Evolutionary conservation across 1,140 invertebrate species (phyloP), one percentile per base, ranked within the genome.

Genomic region (Holotrichia oblita): DNA sequence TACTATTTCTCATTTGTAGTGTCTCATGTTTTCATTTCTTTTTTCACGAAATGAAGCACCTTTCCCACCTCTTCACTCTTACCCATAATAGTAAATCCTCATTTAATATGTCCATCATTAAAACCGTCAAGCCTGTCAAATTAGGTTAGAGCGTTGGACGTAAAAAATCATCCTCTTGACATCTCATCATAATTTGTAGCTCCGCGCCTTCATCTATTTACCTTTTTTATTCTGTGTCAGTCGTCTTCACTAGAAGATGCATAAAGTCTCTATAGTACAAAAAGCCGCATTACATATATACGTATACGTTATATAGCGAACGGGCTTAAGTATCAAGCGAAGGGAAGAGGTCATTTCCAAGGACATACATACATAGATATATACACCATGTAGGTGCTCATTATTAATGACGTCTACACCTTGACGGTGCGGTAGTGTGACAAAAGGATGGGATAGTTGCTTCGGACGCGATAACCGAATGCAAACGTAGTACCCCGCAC

Each of bases 351-450:
- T 48, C 44, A 48, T 48, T n/a, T n/a, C n/a, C 44, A 3, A 48
- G 44, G 44, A 48, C 6, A 48, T 48, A n/a, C n/a, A n/a, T n/a
- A n/a, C n/a, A n/a, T n/a, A n/a, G n/a, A n/a, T n/a, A n/a, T n/a
- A n/a, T n/a, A n/a, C n/a, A n/a, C n/a, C n/a, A n/a, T n/a, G 44
- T 48, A 48, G 44, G 44, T 48, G 44, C 44, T 10, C 44, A 12
- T 48, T 48, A 48, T 48, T 48, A 48, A 48, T 48, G n/a, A 48
- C 44, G 0, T 48, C 44, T 48, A 10, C 12, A 12, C 12, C 4
- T 48, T 48, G n/a, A 14, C 44, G n/a, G n/a, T n/a, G 44, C 44
- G 44, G 44, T 48, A n/a, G 61, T 64, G 14, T 64, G 61, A 64
- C 17, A 64, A 64, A n/a, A 64, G 24, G 17, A 48, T 12, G 44